phyloP scores from a whole-genome alignment of 2,888 invertebrate species.

The Eueremaeus valkanovi region DNA sequence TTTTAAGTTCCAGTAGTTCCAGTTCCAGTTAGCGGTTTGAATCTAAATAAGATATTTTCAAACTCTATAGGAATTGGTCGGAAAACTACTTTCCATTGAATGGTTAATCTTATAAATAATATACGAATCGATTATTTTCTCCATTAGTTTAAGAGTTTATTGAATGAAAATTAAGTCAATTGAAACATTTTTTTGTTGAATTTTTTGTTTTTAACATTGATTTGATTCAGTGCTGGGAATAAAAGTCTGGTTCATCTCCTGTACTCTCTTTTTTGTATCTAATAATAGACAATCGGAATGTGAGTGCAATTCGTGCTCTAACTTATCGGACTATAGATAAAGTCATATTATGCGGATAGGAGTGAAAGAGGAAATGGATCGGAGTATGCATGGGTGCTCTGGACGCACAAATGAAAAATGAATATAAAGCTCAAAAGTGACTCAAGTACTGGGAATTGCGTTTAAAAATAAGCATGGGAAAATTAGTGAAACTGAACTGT shows the following conservation, averaged over 20 bases:
- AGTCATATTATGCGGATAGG: background rate
- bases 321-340: conserved; percentile 1
- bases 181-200: too few relatives aligned
- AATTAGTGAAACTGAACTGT: background rate
- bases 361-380: background rate
- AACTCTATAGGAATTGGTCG: too few relatives aligned
- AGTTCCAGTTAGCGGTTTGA: too few relatives aligned
- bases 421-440: background rate
- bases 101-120: too few relatives aligned
- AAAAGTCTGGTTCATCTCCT: background rate
- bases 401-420: background rate
- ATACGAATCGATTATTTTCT: too few relatives aligned
- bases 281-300: background rate
- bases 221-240: too few relatives aligned
- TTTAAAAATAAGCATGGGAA: background rate
- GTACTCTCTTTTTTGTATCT: background rate
- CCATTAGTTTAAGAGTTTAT: too few relatives aligned
- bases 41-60: too few relatives aligned
- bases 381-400: conserved; percentile 17
- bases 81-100: too few relatives aligned
- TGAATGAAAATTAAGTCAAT: too few relatives aligned
- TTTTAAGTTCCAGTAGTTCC: too few relatives aligned
- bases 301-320: background rate
- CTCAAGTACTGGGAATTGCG: background rate
- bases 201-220: too few relatives aligned